Conservation (phyloP, 2,113 vertebrate species). For the Pica pica region DNA sequence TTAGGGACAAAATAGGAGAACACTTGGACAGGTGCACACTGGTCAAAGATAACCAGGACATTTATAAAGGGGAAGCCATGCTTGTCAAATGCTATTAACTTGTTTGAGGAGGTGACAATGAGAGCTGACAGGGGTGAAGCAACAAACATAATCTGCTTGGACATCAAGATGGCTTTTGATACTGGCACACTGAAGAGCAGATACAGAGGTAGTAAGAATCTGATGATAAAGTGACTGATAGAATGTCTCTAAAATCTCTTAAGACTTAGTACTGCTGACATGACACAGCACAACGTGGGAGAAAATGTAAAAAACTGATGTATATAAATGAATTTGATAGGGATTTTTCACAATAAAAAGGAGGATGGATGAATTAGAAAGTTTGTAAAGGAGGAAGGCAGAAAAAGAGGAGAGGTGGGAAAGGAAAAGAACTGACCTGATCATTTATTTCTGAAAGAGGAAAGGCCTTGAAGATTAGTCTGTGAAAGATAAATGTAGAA, state of each 20-base stretch:
- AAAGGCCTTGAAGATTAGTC: not conserved
- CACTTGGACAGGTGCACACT: constrained; percentile 50
- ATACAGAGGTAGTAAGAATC: constrained; percentile 30
- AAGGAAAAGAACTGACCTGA: not conserved
- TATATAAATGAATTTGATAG: not conserved
- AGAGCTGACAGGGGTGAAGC: constrained; percentile 61
- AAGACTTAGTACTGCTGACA: not conserved
- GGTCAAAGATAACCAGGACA: constrained; percentile 42
- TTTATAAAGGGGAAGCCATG: constrained; percentile 65
- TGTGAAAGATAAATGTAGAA: not conserved
- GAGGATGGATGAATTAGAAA: not conserved
- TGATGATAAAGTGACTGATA: constrained; percentile 9
- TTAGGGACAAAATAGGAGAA: constrained; percentile 41
- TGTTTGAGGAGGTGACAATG: constrained; percentile 67
- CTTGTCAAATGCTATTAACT: constrained; percentile 69
- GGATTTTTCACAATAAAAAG: not conserved
- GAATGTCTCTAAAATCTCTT: constrained; percentile 14
- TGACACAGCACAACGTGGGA: not conserved
- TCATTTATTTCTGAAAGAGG: not conserved
- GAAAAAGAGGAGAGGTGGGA: not conserved
- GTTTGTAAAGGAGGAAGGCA: not conserved
- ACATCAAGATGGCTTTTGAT: constrained; percentile 64
- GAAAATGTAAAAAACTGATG: not conserved
- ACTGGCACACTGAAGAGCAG: constrained; percentile 17
- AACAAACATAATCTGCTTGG: constrained; percentile 67